Evolutionary conservation across 2,888 invertebrate species (phyloP).

Genomic region (Drosophila neutralis): DNA sequence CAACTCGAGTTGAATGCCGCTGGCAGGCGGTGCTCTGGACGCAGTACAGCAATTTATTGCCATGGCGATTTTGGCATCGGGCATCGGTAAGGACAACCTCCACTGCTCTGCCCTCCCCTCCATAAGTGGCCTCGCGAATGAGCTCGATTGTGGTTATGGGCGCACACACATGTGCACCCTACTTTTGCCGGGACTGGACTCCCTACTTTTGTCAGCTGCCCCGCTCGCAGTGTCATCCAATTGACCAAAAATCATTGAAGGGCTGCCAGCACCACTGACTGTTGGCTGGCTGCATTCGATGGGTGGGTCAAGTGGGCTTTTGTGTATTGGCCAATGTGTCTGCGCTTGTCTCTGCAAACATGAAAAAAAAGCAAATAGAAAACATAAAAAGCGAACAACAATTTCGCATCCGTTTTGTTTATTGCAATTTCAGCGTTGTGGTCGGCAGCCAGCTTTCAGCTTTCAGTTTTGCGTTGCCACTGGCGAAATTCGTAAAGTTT

Average conservation of each 20-base stretch:
- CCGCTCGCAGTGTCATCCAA: conserved; percentile 51
- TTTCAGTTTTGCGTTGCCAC: conserved; percentile 31
- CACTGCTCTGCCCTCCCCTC: conserved; percentile 32
- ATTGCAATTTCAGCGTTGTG: conserved; percentile 60
- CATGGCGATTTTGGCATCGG: conserved; percentile 68
- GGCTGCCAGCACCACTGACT: conserved; percentile 14
- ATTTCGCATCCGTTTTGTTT: conserved; percentile 62
- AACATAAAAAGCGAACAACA: conserved; percentile 48
- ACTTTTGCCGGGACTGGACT: conserved; percentile 16
- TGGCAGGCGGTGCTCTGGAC: conserved; percentile 47
- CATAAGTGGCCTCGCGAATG: conserved; percentile 66
- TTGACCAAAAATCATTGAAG: conserved; percentile 64
- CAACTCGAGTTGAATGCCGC: conserved; percentile 69
- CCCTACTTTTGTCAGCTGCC: conserved; percentile 19
- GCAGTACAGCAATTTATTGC: conserved; percentile 75
- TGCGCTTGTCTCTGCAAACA: conserved; percentile 25
- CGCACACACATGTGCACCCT: conserved; percentile 19
- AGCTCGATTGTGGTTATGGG: conserved; percentile 65
- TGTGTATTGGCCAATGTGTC: conserved; percentile 52
- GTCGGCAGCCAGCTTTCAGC: conserved; percentile 32
- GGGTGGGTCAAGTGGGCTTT: conserved; percentile 41
- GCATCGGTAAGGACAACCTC: conserved; percentile 18
- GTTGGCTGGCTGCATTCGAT: not conserved
- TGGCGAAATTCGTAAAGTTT: conserved; percentile 70
- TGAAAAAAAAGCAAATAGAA: not conserved